phyloP scores from a whole-genome alignment of 2,888 invertebrate species.

The Latrodectus hesperus region DNA sequence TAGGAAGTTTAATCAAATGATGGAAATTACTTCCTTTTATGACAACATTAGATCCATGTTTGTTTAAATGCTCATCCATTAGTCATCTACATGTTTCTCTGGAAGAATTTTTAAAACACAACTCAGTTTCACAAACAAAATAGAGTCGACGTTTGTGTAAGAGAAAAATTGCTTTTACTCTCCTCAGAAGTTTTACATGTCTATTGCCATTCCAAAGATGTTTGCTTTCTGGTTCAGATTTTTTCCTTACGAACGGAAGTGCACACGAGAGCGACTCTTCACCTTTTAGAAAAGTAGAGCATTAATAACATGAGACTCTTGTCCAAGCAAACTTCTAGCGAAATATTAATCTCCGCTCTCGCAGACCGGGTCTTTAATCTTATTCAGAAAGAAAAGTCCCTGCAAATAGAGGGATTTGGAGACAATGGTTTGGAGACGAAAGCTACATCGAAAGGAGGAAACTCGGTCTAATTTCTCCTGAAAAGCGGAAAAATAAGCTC shows the following conservation, averaged over 20 bases:
- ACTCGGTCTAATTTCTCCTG: constrained; percentile 6
- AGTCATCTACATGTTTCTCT: no score
- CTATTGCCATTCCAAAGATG: neutral
- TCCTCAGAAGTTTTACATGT: no score
- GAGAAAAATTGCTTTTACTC: no score
- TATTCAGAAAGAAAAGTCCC: constrained; percentile 14
- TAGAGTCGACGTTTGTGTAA: no score
- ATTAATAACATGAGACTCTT: neutral
- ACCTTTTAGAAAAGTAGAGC: neutral
- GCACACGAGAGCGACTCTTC: neutral
- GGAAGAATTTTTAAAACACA: no score
- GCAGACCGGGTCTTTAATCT: constrained; percentile 10
- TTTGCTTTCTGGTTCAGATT: neutral
- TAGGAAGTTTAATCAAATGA: constrained; percentile 21
- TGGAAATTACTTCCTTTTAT: constrained; percentile 10
- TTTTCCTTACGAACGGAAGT: neutral
- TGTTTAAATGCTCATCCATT: no score
- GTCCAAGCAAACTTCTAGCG: constrained; percentile 9
- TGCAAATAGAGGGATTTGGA: constrained; percentile 1
- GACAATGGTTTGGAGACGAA: constrained; percentile 13
- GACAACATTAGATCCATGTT: no score
- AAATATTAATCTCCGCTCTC: constrained; percentile 10
- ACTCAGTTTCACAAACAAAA: no score
- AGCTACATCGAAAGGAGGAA: neutral
- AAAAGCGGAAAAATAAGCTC: constrained; percentile 9